These are phyloP conservation scores for Bolinopsis microptera DNA, from an alignment of 37 sponge, comb jelly and placozoan genomes.

Conservation along the genomic window DNA sequence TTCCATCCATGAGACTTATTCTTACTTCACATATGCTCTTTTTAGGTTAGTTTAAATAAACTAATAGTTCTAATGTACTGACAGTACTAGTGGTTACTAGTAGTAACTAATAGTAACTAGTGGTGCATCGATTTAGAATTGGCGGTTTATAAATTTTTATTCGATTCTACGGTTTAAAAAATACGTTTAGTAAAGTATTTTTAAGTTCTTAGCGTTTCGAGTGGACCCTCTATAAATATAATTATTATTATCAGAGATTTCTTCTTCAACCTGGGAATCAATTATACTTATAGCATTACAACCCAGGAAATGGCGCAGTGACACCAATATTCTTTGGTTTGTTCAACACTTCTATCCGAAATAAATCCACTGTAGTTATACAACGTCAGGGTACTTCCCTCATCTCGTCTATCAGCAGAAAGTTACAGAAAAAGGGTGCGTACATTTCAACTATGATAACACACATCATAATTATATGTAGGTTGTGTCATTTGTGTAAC, in stretches of 20 bases:
- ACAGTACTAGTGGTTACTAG: too few relatives aligned
- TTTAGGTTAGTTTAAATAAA: conserved; percentile 18
- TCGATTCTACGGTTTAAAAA: background rate
- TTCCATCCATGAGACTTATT: conserved; percentile 1
- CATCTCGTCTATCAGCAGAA: background rate
- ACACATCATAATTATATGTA: too few relatives aligned
- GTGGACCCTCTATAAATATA: too few relatives aligned
- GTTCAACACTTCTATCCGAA: conserved; percentile 53
- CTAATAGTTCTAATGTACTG: too few relatives aligned
- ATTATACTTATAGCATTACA: too few relatives aligned
- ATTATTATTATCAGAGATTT: too few relatives aligned
- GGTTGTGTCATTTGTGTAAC: too few relatives aligned
- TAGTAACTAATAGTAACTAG: too few relatives aligned
- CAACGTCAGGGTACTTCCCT: background rate
- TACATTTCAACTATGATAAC: too few relatives aligned
- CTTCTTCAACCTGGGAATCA: background rate
- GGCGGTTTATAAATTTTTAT: too few relatives aligned
- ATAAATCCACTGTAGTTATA: background rate
- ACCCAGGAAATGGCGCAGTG: conserved; percentile 46
- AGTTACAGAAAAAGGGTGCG: background rate
- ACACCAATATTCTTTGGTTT: conserved; percentile 42
- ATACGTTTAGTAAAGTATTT: background rate
- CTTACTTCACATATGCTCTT: conserved; percentile 45
- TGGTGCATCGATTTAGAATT: too few relatives aligned
- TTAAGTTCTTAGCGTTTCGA: too few relatives aligned